These are phyloP conservation scores for Perognathus longimembris DNA, from an alignment of 2,113 vertebrate genomes.

Conservation along the genomic window DNA sequence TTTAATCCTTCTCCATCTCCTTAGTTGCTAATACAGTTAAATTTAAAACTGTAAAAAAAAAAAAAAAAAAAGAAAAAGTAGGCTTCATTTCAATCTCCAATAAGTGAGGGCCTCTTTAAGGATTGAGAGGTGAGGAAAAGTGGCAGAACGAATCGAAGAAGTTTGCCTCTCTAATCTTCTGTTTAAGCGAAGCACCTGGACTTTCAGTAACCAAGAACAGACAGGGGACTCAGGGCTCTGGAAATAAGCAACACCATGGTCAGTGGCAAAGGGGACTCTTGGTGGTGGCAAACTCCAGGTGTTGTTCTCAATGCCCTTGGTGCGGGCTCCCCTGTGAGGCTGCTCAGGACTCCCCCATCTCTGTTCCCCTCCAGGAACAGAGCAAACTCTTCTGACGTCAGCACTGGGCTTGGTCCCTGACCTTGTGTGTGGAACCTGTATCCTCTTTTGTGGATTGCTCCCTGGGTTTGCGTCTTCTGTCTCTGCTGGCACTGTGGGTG, in stretches of 20 bases:
- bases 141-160: not conserved
- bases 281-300: not conserved
- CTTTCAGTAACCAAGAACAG: no score
- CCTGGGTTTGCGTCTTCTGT: not conserved
- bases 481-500: not conserved
- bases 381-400: no score
- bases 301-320: no score
- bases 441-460: not conserved
- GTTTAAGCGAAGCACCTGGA: not conserved
- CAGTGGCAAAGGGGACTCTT: not conserved
- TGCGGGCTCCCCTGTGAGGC: not conserved
- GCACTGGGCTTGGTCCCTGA: not conserved
- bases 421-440: not conserved
- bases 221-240: not conserved
- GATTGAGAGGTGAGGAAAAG: not conserved
- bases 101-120: not conserved
- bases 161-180: not conserved
- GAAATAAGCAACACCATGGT: not conserved
- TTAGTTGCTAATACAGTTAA: no score
- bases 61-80: no score
- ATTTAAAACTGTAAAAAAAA: no score
- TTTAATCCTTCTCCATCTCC: no score
- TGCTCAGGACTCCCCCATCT: not conserved
- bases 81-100: not conserved
- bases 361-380: fast-evolving